phyloP scores from a whole-genome alignment of 2,113 vertebrate species.

The Serilophus lunatus region DNA sequence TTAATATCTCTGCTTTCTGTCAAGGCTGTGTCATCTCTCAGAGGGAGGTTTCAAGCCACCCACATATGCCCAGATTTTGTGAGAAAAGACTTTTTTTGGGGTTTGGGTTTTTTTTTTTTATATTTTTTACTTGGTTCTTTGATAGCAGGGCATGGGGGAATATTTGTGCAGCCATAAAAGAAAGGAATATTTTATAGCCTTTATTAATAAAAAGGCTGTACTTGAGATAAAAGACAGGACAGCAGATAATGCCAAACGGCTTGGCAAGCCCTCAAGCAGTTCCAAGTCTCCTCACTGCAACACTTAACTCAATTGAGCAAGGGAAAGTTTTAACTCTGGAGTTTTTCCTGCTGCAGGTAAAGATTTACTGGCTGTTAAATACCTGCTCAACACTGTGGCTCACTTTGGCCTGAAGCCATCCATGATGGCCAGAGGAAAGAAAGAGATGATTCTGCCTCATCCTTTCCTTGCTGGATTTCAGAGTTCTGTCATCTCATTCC shows the following conservation, averaged over 20 bases:
- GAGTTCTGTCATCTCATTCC: neutral
- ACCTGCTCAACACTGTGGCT: neutral
- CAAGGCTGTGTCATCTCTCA: neutral
- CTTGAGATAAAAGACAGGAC: neutral
- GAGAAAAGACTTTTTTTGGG: neutral
- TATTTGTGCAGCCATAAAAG: constrained; percentile 18
- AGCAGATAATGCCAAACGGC: neutral
- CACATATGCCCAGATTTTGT: neutral
- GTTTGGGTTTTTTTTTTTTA: neutral
- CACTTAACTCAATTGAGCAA: constrained; percentile 8
- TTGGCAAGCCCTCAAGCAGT: constrained; percentile 6
- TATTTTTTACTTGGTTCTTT: too few species aligned
- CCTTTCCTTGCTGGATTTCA: neutral
- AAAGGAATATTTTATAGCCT: neutral
- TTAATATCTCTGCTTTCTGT: neutral
- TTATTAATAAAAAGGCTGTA: constrained; percentile 8
- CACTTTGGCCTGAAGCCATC: neutral
- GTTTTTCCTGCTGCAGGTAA: neutral
- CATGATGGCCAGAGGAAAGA: neutral
- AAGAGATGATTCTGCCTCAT: neutral
- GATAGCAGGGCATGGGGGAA: neutral
- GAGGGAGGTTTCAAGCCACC: constrained; percentile 16
- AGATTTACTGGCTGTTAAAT: constrained; percentile 35
- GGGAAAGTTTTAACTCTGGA: neutral
- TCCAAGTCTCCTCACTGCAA: neutral